Base-by-base conservation (phyloP, 1,140 invertebrate genomes). In the Drosophila orena region DNA sequence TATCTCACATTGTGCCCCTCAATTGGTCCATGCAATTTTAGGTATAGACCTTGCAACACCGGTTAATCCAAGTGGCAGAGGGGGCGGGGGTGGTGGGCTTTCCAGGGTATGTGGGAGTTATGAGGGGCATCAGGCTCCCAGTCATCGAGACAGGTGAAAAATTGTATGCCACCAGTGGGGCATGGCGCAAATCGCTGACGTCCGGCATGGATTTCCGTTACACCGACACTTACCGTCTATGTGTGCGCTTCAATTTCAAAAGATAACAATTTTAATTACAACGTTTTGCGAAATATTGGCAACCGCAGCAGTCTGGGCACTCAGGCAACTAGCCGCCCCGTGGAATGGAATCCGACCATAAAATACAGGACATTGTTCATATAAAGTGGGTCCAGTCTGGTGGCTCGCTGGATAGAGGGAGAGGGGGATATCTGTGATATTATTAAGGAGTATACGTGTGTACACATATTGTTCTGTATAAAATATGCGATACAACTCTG, bases 221-320 rank as follows among this genome's bases (percentile, higher is more conserved):
- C 68, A 59, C 35, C 37, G 43, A 24, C 55, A 59, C 47, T 54
- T 24, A 44, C 49, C 10, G 49, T 35, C 38, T 20, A 43, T 54
- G 20, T 57, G 68, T 15, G 47, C 55, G 50, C 75, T 78, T 78
- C 57, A 52, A 69, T 73, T 73, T 72, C 59, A 49, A 77, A 80
- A 69, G 66, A 77, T 85, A 85, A 85, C 62, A 57, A 80, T 80
- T 77, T 85, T 81, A 85, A 85, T 85, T 85, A 86, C 59, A 80
- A 62, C 50, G 77, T 74, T 81, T 81, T 69, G 55, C 42, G 60
- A 34, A 38, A 60, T 70, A 81, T 77, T 77, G 74, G 42, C 54
- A 55, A 49, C 61, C 69, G n/a, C 43, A 65, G 53, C 58, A 74
- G 58, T 40, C 50, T 64, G 40, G 34, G 24, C 70, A 46, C 52